Evolutionary conservation across 2,888 invertebrate species (phyloP).

Genomic region (Lepidocyrtinus sp.): DNA sequence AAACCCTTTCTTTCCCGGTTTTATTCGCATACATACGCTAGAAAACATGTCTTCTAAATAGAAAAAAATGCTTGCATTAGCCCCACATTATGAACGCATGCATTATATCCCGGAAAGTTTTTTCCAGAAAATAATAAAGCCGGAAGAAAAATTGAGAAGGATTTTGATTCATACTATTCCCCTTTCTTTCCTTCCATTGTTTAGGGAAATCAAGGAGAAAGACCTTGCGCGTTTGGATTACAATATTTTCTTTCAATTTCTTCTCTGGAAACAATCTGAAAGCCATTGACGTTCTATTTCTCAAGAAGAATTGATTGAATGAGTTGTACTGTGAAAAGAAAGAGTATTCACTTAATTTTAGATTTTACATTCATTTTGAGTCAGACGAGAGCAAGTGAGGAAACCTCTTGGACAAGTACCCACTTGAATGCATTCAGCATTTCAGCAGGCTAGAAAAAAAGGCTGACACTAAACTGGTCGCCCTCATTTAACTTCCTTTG

Average conservation of each 20-base stretch:
- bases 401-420: too few species aligned
- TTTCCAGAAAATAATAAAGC: not conserved
- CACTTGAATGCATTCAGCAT: too few species aligned
- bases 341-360: too few species aligned
- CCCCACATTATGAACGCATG: too few species aligned
- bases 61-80: conserved; percentile 15
- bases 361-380: too few species aligned
- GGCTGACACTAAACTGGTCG: too few species aligned
- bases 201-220: not conserved
- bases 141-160: conserved; percentile 14
- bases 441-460: conserved; percentile 17
- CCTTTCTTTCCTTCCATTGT: conserved; percentile 6
- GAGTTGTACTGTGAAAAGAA: too few species aligned
- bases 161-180: conserved; percentile 8
- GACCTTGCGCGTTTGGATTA: conserved; percentile 1
- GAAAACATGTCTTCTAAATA: not conserved
- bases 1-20: conserved; percentile 41
- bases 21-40: not conserved
- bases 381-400: too few species aligned
- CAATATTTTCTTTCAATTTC: not conserved
- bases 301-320: not conserved
- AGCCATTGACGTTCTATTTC: not conserved
- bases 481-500: too few species aligned
- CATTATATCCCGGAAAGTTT: not conserved
- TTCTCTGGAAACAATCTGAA: not conserved